These are phyloP conservation scores for Lepidothrix coronata DNA, from an alignment of 2,113 vertebrate genomes.

Conservation along the genomic window DNA sequence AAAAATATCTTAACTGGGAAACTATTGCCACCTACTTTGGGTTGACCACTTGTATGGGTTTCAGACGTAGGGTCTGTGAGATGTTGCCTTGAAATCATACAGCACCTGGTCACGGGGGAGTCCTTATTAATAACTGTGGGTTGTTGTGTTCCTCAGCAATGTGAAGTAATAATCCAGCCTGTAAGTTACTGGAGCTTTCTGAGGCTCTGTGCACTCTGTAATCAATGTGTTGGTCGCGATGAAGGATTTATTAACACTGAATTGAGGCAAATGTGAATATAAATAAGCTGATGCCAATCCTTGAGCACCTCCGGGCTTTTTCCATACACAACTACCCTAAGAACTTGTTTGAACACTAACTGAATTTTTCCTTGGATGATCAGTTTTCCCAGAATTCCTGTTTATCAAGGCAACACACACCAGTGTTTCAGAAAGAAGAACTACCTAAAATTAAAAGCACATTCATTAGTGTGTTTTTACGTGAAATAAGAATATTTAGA, in stretches of 20 bases:
- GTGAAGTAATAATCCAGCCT: not conserved
- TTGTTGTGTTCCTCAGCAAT: not conserved
- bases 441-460: conserved; percentile 16
- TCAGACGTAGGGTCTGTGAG: not conserved
- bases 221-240: not conserved
- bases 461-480: conserved; percentile 22
- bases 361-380: not conserved
- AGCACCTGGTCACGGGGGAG: not conserved
- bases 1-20: not conserved
- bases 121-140: not conserved
- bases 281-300: conserved; percentile 24
- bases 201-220: not conserved
- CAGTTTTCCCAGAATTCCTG: not conserved
- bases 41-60: not conserved
- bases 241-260: conserved; percentile 42
- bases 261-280: not conserved
- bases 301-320: not conserved
- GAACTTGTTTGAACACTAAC: conserved; percentile 35
- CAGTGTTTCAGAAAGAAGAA: not conserved
- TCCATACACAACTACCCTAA: not conserved
- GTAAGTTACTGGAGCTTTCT: conserved; percentile 17
- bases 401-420: not conserved
- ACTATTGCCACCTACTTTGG: not conserved
- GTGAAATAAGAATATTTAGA: conserved; percentile 51
- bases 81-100: not conserved